Evolutionary conservation across 2,797 vertebrate genomes (phyloP), one percentile per base, ranked within the genome.

Genomic region (Ctenopoma multispine): DNA sequence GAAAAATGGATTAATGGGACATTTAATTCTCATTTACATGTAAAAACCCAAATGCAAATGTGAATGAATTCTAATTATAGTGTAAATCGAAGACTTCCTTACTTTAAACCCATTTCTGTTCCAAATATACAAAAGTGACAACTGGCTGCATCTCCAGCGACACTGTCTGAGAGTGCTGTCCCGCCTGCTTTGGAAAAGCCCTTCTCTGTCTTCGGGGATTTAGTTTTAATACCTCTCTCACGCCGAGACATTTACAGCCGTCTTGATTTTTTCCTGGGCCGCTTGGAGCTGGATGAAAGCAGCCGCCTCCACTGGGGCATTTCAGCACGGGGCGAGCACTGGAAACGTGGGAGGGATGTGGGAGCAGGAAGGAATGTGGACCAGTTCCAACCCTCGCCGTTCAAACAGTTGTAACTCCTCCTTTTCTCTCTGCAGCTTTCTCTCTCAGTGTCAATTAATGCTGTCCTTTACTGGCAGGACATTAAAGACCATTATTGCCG

Each of bases 201-300:
- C 69, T 78, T 50, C 60, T 56, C 64, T 58, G 51, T 79, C 79
- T 38, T 63, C 44, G 24, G 79, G 64, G 81, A 81, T 72, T 88
- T 73, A 65, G 63, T 77, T 79, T 81, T 81, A 88, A 92, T 88
- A 80, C 72, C 79, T 82, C 82, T 89, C 89, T 86, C 88, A 91
- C 76, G 70, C 80, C 34, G 69, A 85, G 80, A 87, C 85, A 65
- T 90, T 91, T 92, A 86, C 68, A 68, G 74, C 38, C 66, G 69
- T 87, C 82, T 83, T 87, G 83, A 88, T 88, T 92, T 93, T 90
- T 83, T 91, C 64, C 68, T 23, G 17, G 78, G 77, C 70, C 9
- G 48, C 80, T 87, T 91, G 89, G 87, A 91, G 63, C 24, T 3
- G 69, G 87, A 93, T 92, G 74, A 93, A 94, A 93, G 90, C 69